Evolutionary conservation across 2,888 invertebrate species (phyloP), one percentile per base, ranked within the genome.

Genomic region (Philereme transversata): DNA sequence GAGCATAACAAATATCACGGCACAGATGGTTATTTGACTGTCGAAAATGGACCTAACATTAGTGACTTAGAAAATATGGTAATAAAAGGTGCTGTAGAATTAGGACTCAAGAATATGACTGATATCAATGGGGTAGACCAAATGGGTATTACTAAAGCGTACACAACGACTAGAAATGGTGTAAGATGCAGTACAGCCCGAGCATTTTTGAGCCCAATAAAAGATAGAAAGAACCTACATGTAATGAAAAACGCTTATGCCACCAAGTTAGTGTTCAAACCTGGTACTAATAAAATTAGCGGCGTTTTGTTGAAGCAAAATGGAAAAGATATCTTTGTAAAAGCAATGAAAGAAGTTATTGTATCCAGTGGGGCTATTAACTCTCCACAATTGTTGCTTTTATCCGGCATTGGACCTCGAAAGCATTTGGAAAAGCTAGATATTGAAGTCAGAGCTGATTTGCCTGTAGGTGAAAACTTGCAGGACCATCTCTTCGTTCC

Each of bases 371-470:
- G 93, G 8, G 70, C 90, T 4, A 81, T 94, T 4, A 93, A 93
- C 69, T 87, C 93, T 0, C 93, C 93, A 0, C 92, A 93, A 69
- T 71, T 93, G 4, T 73, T 94, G 22, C 79, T 93, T 76, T 69
- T 93, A 0, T 93, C 94, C 0, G 93, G 93, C 3, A 82, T 94
- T 11, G 94, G 94, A 1, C 93, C 93, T 0, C 75, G 69, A 51
- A 71, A 84, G 7, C 88, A 93, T 61, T 75, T 93, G 36, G 65
- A 78, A 41, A 71, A 84, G 0, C 71, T 87, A 9, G 78, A 78
- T 2, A 93, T 93, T 40, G 69, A 83, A 4, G 78, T 92, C 0
- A 75, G 88, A 47, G 77, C 82, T 22, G 88, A 93, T 69, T 82
- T 90, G n/a, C 84, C 90, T 0, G 93, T 94, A 0, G 94, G 93